These are phyloP conservation scores for Diachrysia chrysitis DNA, from an alignment of 2,888 invertebrate genomes.

Conservation along the genomic window DNA sequence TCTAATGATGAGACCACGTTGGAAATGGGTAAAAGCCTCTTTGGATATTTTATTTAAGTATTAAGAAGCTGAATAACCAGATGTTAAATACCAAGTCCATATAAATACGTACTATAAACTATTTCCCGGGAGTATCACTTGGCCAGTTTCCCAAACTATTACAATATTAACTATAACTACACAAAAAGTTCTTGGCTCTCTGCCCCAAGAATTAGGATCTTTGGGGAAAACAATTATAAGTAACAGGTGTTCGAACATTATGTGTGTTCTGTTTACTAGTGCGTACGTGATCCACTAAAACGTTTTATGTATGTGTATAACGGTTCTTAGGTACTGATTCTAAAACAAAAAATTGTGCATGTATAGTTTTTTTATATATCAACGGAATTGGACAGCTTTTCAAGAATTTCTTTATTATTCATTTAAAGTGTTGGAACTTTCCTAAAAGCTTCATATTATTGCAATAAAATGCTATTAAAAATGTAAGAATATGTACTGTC, in stretches of 20 bases:
- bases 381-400: neutral
- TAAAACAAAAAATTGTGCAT: too few species aligned
- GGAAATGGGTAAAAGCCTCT: too few species aligned
- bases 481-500: neutral
- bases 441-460: neutral
- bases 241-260: neutral
- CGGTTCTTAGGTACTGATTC: too few species aligned
- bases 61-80: neutral
- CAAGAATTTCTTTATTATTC: too few species aligned
- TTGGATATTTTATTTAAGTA: neutral
- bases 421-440: neutral
- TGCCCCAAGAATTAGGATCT: constrained; percentile 2
- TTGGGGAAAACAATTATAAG: neutral
- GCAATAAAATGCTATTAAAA: neutral
- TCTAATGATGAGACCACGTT: too few species aligned
- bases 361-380: neutral
- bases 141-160: constrained; percentile 2
- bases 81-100: neutral
- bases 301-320: neutral
- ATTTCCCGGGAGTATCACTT: neutral
- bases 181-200: constrained; percentile 5
- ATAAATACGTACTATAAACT: neutral
- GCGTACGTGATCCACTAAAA: neutral
- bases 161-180: constrained; percentile 4
- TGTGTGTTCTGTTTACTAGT: neutral